These are phyloP conservation scores for Anolis sagrei DNA, from an alignment of 2,113 vertebrate species.

Conservation along the genomic window DNA sequence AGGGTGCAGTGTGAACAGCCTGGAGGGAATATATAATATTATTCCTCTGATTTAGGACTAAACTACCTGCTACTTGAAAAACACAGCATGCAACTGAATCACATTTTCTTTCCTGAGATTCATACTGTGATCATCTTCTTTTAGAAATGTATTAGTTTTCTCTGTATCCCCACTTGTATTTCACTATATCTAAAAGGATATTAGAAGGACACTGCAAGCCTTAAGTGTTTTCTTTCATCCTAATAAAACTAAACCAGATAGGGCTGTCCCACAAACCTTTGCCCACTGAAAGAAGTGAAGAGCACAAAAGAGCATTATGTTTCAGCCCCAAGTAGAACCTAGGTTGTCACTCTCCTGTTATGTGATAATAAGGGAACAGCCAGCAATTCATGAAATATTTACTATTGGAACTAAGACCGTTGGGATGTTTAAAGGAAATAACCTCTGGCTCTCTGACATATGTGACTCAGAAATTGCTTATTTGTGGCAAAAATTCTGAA, in stretches of 20 bases:
- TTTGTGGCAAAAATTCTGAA: conserved; percentile 9
- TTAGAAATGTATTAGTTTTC: background rate
- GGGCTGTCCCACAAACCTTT: background rate
- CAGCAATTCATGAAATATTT: conserved; percentile 36
- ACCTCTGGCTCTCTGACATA: conserved; percentile 18
- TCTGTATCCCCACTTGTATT: background rate
- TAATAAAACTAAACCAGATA: background rate
- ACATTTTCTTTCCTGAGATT: background rate
- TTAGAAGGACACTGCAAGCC: background rate
- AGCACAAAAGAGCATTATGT: background rate
- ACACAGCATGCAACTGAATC: no score
- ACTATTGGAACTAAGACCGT: background rate
- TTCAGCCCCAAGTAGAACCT: background rate
- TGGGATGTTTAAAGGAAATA: conserved; percentile 25
- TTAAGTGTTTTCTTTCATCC: background rate
- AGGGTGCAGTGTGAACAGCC: background rate
- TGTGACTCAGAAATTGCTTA: conserved; percentile 17
- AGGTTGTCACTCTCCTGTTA: background rate
- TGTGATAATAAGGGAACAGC: conserved; percentile 20
- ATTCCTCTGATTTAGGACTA: background rate
- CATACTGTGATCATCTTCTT: background rate
- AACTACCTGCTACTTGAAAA: no score
- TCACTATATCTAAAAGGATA: background rate
- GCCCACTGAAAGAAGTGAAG: background rate
- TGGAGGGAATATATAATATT: background rate